Conservation (phyloP, 2,888 invertebrate genomes). For the Automeris io region DNA sequence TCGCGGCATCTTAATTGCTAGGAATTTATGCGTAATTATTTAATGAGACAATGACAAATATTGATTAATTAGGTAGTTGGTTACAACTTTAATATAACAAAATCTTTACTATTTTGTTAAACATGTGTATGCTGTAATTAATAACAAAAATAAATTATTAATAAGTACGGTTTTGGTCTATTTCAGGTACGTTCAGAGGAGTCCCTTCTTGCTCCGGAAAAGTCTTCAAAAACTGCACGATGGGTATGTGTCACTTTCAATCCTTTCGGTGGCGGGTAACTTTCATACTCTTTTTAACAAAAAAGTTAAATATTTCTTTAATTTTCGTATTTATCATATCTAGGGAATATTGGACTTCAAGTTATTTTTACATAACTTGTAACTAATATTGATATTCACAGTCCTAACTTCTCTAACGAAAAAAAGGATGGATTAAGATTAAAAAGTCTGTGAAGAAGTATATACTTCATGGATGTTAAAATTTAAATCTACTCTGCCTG, state of each 20-base stretch:
- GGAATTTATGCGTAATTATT: too few relatives aligned
- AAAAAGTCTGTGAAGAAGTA: neutral
- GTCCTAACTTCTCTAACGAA: neutral
- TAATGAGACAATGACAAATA: too few relatives aligned
- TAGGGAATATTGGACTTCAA: neutral
- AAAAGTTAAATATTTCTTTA: neutral
- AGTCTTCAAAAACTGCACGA: conserved; percentile 54
- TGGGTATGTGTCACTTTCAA: conserved; percentile 57
- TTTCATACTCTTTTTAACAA: neutral
- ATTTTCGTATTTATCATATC: neutral
- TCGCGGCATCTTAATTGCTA: too few relatives aligned
- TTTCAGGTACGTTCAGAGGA: conserved; percentile 74
- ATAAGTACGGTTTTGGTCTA: conserved; percentile 10
- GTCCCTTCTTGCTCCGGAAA: conserved; percentile 62
- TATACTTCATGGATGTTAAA: too few relatives aligned
- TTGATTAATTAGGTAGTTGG: too few relatives aligned
- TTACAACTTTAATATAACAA: too few relatives aligned
- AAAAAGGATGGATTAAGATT: neutral
- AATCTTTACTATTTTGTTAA: too few relatives aligned
- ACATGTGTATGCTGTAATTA: too few relatives aligned
- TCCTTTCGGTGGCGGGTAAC: conserved; percentile 42
- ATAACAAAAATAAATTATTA: too few relatives aligned
- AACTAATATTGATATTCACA: neutral
- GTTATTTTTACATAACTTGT: neutral
- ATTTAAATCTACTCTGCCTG: too few relatives aligned